phyloP scores from a whole-genome alignment of 2,888 invertebrate species.

The Lampropteryx suffumata region DNA sequence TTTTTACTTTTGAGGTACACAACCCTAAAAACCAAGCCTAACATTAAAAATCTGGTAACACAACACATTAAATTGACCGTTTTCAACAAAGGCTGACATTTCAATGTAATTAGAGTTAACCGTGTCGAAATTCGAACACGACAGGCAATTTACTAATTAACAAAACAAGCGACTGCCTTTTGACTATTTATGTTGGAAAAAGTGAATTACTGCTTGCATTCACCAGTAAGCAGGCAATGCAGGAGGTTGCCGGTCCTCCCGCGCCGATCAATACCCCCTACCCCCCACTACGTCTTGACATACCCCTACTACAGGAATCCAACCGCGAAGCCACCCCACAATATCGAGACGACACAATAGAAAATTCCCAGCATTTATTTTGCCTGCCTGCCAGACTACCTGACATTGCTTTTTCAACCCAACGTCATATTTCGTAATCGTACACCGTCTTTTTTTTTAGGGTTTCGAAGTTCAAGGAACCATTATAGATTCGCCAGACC shows the following conservation, averaged over 20 bases:
- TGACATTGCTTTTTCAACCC: neutral
- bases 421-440: neutral
- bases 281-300: conserved; percentile 33
- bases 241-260: conserved; percentile 44
- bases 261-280: conserved; percentile 62
- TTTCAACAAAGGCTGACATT: neutral
- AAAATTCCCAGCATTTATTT: conserved; percentile 11
- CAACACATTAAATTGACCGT: neutral
- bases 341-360: conserved; percentile 20
- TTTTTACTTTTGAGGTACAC: no score
- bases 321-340: conserved; percentile 25
- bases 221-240: conserved; percentile 57
- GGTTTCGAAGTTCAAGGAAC: no score
- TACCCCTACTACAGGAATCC: conserved; percentile 27
- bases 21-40: no score
- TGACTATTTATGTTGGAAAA: conserved; percentile 31
- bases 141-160: neutral
- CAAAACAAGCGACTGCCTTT: conserved; percentile 3
- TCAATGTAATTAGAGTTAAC: neutral
- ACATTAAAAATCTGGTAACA: no score
- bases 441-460: no score
- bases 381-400: neutral
- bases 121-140: conserved; percentile 2
- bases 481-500: no score
- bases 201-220: conserved; percentile 55